Conservation (phyloP, 2,797 vertebrate genomes). For the Periophthalmus magnuspinnatus region DNA sequence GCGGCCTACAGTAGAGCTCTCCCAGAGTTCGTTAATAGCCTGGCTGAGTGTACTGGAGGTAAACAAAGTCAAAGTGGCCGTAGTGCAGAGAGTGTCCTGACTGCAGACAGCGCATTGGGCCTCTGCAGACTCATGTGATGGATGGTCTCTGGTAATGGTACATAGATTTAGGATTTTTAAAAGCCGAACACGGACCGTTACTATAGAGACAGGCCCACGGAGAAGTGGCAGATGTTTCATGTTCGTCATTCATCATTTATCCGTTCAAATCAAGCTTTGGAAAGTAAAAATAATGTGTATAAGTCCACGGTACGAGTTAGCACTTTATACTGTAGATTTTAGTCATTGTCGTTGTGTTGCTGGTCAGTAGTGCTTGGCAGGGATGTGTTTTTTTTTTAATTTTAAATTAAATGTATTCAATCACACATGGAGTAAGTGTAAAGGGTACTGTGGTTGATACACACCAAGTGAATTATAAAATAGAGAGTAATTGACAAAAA, state of each 20-base stretch:
- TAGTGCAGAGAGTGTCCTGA: conserved; percentile 71
- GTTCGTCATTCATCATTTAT: conserved; percentile 45
- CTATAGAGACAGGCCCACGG: conserved; percentile 65
- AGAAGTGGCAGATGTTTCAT: conserved; percentile 75
- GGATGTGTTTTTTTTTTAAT: not conserved
- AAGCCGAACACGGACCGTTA: conserved; percentile 58
- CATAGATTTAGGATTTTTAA: conserved; percentile 74
- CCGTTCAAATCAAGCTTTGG: conserved; percentile 19
- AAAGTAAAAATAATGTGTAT: not conserved
- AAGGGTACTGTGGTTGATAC: not conserved
- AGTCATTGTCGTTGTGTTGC: not conserved
- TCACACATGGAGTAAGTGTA: not conserved
- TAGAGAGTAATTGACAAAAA: not conserved
- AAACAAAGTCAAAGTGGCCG: conserved; percentile 73
- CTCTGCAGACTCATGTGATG: conserved; percentile 68
- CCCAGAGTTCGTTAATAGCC: conserved; percentile 54
- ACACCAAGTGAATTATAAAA: not conserved
- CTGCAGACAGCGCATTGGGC: conserved; percentile 64
- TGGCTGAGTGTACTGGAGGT: conserved; percentile 65
- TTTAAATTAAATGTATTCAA: not conserved
- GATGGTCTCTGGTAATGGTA: conserved; percentile 74
- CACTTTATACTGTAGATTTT: not conserved
- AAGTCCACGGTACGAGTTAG: not conserved
- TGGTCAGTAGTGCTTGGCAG: not conserved
- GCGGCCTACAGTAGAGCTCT: not conserved